These are phyloP conservation scores for Pterois miles DNA, from an alignment of 2,797 vertebrate genomes.

Conservation along the genomic window DNA sequence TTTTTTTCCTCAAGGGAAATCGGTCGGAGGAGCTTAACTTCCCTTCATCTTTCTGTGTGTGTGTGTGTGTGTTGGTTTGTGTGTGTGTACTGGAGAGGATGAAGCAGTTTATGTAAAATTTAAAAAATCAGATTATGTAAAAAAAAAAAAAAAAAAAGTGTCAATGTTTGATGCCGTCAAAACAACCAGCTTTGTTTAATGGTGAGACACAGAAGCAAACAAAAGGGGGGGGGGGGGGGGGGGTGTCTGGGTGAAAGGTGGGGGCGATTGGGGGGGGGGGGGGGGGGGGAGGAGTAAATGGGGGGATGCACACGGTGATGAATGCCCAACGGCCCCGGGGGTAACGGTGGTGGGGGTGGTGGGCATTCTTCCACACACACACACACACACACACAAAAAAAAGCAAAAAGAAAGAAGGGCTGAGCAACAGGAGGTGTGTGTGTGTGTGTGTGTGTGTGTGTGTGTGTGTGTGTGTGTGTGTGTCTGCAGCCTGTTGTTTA, in stretches of 20 bases:
- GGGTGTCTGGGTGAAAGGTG: conserved; percentile 43
- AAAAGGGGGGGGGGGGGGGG: conserved; percentile 50
- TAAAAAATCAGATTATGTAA: conserved; percentile 40
- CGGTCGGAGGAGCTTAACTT: conserved; percentile 25
- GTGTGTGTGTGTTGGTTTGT: conserved; percentile 1
- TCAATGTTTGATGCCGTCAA: conserved; percentile 47
- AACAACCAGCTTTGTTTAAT: conserved; percentile 65
- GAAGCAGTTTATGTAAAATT: conserved; percentile 12
- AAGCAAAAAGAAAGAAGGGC: conserved; percentile 56
- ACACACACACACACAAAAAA: conserved; percentile 70
- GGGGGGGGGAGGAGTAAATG: conserved; percentile 31
- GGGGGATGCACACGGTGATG: conserved; percentile 67
- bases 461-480: conserved; percentile 5
- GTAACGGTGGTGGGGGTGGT: conserved; percentile 68
- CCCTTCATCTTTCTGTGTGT: not conserved
- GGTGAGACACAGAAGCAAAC: conserved; percentile 60
- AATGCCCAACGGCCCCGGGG: conserved; percentile 68
- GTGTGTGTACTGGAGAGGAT: not conserved
- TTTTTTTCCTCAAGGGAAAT: conserved; percentile 2
- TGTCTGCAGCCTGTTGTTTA: not conserved
- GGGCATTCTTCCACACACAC: conserved; percentile 78
- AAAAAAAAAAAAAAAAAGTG: conserved; percentile 9
- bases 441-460: conserved; percentile 29
- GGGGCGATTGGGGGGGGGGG: conserved; percentile 3
- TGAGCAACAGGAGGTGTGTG: conserved; percentile 57